Evolutionary conservation across 1,140 invertebrate genomes (phyloP), one percentile per base, ranked within the genome.

Genomic region (Schmidtea mediterranea): DNA sequence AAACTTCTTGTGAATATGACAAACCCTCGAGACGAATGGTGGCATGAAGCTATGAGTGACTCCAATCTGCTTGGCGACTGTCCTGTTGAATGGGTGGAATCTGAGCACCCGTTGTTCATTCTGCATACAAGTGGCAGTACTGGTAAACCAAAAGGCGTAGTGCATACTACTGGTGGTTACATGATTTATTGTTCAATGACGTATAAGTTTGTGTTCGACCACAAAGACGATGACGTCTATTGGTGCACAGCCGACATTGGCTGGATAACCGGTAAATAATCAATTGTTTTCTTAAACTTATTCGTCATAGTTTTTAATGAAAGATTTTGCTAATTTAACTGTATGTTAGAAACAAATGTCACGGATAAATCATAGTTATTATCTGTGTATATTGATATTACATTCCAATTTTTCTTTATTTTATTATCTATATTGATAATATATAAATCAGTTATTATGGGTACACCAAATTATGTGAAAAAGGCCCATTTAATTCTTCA

Each of bases 161-260:
- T 92, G 10, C 89, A 95, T 60, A 87, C 84, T 0, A 80, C 77
- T 0, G 86, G 74, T 1, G 89, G 89, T 5, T 95, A 92, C 63
- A 73, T 95, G 65, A 57, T 89, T 10, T 92, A 90, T 59, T 77
- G 60, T 9, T 59, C 63, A 9, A 56, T 60, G 1, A 69, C 68
- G n/a, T 86, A 86, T 53, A 80, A 83, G 1, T 97, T 95, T 62
- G 84, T 95, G 62, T 84, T 87, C 62, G n/a, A n/a, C n/a, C n/a
- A 87, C 74, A 77, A 81, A 55, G 75, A 77, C 0, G 73, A 62
- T 2, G 71, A 73, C 51, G 58, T 63, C 18, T 73, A 70, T 59
- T 71, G 64, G 1, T 73, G 71, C 61, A 65, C 72, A 16, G 71
- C 71, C n/a, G 72, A 73, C 52, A 67, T 73, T 48, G 72, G 72